Evolutionary conservation across 2,888 invertebrate genomes (phyloP).

Genomic region (Pheosia tremula): DNA sequence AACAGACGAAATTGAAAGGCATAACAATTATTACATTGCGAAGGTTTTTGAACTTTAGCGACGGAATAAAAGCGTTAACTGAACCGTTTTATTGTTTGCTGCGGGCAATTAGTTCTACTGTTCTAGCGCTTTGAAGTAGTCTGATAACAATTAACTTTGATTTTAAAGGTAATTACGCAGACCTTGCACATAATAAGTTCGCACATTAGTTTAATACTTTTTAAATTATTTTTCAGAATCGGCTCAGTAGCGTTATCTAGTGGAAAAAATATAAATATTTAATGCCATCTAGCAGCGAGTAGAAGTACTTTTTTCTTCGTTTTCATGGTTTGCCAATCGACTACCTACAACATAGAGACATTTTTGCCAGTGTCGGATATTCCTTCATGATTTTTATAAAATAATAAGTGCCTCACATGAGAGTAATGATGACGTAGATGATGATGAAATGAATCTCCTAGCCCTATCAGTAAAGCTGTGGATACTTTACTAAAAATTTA

Average conservation of each 20-base stretch:
- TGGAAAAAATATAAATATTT: background rate
- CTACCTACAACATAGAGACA: too few relatives aligned
- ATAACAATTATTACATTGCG: conserved; percentile 28
- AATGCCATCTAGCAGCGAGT: background rate
- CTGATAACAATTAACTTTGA: background rate
- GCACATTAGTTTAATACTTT: background rate
- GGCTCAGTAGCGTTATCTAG: background rate
- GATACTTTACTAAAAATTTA: too few relatives aligned
- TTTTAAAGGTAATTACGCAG: background rate
- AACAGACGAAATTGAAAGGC: conserved; percentile 58
- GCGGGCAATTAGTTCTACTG: conserved; percentile 3
- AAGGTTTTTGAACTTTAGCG: conserved; percentile 40
- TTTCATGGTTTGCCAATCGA: background rate
- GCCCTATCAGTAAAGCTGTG: too few relatives aligned
- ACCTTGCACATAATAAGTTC: background rate
- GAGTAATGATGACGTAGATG: too few relatives aligned
- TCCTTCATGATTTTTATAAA: too few relatives aligned
- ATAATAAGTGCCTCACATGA: too few relatives aligned
- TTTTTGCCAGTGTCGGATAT: too few relatives aligned
- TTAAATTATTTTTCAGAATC: background rate
- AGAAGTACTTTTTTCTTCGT: background rate
- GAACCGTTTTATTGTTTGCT: conserved; percentile 9
- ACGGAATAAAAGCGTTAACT: conserved; percentile 8
- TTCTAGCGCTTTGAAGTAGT: background rate
- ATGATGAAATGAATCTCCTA: too few relatives aligned